Percentiles rank a stretch among this genome's conserved stretches.
These are phyloP conservation scores for Pseudomyrmex gracilis DNA, from an alignment of 1,140 invertebrate species.

Conservation along the genomic window DNA sequence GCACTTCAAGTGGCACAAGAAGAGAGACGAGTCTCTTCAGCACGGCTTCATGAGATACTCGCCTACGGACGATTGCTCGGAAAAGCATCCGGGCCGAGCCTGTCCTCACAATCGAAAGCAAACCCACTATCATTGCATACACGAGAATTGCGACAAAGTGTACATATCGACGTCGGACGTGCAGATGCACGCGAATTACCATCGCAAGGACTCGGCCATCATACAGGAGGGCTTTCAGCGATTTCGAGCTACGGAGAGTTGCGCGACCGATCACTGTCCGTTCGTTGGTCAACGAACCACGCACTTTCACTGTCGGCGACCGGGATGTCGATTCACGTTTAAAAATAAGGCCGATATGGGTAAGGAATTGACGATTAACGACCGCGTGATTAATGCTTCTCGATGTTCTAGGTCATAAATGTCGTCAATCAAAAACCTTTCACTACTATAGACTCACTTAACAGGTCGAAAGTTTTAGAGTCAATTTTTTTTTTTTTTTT, in stretches of 20 bases:
- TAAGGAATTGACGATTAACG: constrained; percentile 85
- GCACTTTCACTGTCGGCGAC: constrained; percentile 97
- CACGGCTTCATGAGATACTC: constrained; percentile 98
- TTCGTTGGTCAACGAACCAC: constrained; percentile 98
- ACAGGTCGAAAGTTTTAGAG: background rate
- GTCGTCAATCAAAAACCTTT: constrained; percentile 14
- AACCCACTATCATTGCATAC: constrained; percentile 99
- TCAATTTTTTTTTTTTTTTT: background rate
- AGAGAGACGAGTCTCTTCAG: constrained; percentile 97
- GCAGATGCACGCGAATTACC: constrained; percentile 99
- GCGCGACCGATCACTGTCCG: constrained; percentile 93
- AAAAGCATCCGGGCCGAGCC: constrained; percentile 88
- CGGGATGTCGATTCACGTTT: constrained; percentile 97
- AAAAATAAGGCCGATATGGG: constrained; percentile 99
- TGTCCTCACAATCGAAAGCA: constrained; percentile 98
- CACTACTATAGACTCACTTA: background rate
- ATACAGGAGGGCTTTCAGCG: constrained; percentile 98
- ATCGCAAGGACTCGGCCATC: constrained; percentile 98
- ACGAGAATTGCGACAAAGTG: constrained; percentile 98
- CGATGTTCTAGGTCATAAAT: background rate
- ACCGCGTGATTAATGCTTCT: background rate
- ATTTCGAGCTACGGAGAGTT: constrained; percentile 96
- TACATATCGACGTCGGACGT: constrained; percentile 99
- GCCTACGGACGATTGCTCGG: constrained; percentile 95
- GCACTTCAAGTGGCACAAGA: constrained; percentile 99